Evolutionary conservation across 2,113 vertebrate species (phyloP).

Genomic region (Lagopus muta): DNA sequence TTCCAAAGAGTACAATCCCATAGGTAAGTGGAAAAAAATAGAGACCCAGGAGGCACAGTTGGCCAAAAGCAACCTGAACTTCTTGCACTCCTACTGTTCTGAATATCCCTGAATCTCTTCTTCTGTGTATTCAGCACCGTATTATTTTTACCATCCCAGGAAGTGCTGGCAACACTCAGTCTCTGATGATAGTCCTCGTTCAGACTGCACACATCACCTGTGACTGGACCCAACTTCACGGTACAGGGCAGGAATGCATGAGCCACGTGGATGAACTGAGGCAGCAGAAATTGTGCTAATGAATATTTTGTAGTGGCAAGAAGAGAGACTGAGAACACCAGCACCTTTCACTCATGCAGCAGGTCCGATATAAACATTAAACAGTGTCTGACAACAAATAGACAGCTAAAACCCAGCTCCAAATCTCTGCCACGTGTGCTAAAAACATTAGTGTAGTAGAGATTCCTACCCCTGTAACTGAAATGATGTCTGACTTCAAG

Average conservation of each 20-base stretch:
- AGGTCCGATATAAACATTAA: background rate
- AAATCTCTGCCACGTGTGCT: background rate
- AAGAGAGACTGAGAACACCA: background rate
- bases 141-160: background rate
- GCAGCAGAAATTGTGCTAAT: background rate
- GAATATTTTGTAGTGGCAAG: background rate
- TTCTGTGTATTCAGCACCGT: background rate
- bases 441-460: background rate
- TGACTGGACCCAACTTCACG: background rate
- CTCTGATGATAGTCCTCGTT: background rate
- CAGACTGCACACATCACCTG: background rate
- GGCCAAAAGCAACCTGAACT: background rate
- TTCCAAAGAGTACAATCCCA: background rate
- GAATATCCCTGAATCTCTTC: background rate
- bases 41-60: background rate
- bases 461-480: constrained; percentile 75
- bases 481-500: constrained; percentile 60
- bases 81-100: background rate
- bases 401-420: background rate
- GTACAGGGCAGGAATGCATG: background rate
- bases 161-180: background rate
- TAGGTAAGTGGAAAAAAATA: background rate
- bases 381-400: background rate
- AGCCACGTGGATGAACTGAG: background rate
- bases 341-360: background rate